Evolutionary conservation across 2,113 vertebrate genomes (phyloP), one percentile per base, ranked within the genome.

Genomic region (Gasterosteus nipponicus): DNA sequence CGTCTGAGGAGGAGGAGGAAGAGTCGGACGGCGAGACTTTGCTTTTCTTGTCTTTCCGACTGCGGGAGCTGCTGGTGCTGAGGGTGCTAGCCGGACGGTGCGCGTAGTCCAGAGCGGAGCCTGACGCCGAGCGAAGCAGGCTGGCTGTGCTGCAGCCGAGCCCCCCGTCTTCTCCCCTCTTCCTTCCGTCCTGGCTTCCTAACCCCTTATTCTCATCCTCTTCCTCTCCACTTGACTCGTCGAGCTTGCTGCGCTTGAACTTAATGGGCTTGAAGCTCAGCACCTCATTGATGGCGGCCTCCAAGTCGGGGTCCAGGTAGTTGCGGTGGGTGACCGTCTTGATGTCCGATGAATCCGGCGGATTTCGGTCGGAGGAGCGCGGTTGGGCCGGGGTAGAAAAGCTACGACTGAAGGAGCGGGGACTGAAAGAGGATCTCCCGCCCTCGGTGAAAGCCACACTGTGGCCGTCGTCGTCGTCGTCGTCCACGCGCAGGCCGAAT

Each of bases 281-380:
- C 60, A 99, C 98, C 87, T 99, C 98, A 0, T 95, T 96, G 92
- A 99, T 99, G 44, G 98, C 97, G 0, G 97, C 96, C 86, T 99
- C 98, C 75, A 99, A 91, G 69, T 97, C 96, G 0, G 98, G 97
- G 90, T 99, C 98, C 35, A 99, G 91, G 92, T 97, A 99, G 87
- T 95, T 97, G 69, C 90, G 95, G 39, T 95, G 96, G n/a, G 92
- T 84, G 44, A 90, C 93, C 0, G 95, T 83, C 69, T 93, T 94
- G 61, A 90, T 5, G 0, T 95, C 88, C 2, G 94, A 80, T 0
- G 77, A 22, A 0, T 89, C 89, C 0, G 80, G 31, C 31, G 75
- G 6, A 82, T 84, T 81, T 29, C 91, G 0, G 78, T 93, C 87
- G 65, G 89, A 83, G 3, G 93, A 89, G 15, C 89, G 94, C 0